Evolutionary conservation across 2,888 invertebrate species (phyloP).

Genomic region (Thumatha senex): DNA sequence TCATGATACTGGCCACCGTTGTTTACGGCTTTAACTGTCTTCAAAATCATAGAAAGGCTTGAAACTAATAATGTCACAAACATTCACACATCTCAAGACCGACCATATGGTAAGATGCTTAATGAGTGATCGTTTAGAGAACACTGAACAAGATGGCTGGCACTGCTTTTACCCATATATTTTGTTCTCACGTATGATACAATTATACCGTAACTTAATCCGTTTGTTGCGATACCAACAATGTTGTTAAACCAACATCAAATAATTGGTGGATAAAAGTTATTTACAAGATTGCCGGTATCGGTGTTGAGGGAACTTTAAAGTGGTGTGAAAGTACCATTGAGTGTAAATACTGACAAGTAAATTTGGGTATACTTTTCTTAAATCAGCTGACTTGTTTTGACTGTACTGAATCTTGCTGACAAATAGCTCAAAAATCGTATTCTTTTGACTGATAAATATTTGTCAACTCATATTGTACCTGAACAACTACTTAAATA

Average conservation of each 20-base stretch:
- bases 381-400: constrained; percentile 14
- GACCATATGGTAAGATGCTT: no score
- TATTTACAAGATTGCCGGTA: constrained; percentile 50
- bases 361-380: constrained; percentile 42
- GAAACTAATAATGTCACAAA: no score
- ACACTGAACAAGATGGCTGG: no score
- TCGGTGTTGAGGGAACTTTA: constrained; percentile 37
- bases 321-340: constrained; percentile 46
- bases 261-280: constrained; percentile 41
- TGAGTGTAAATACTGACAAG: constrained; percentile 48
- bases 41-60: no score
- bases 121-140: no score
- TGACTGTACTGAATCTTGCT: background rate
- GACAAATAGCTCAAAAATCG: no score
- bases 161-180: background rate
- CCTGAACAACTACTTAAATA: background rate
- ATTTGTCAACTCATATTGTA: no score
- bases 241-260: constrained; percentile 26
- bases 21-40: no score
- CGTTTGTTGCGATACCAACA: constrained; percentile 9
- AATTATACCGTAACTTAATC: background rate
- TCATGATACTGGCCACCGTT: no score
- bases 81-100: no score
- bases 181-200: background rate
- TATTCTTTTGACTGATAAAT: no score